phyloP scores from a whole-genome alignment of 1,140 invertebrate genomes.

The Drosophila virilis region DNA sequence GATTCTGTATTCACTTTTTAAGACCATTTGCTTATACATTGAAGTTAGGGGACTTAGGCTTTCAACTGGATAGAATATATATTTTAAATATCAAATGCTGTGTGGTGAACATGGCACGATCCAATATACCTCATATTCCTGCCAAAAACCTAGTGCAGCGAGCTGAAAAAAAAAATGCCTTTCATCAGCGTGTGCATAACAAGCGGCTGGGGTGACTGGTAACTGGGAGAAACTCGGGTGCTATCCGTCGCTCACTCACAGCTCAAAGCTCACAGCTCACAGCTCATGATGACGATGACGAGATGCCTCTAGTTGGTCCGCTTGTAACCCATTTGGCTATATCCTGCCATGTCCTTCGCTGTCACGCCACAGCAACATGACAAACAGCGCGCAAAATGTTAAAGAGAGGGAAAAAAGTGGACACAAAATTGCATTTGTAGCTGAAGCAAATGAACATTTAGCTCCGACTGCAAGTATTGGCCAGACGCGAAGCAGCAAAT shows the following conservation, averaged over 20 bases:
- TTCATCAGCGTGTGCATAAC: conserved; percentile 79
- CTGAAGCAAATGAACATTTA: conserved; percentile 43
- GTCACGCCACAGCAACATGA: conserved; percentile 72
- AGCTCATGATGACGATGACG: conserved; percentile 26
- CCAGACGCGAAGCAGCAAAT: conserved; percentile 38
- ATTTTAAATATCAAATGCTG: too few species aligned
- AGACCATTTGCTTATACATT: too few species aligned
- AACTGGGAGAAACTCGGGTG: conserved; percentile 48
- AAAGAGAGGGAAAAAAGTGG: conserved; percentile 3
- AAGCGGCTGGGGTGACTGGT: conserved; percentile 60
- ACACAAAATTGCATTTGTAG: conserved; percentile 51
- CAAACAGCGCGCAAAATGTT: conserved; percentile 65
- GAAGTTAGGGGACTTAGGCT: too few species aligned
- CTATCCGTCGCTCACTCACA: conserved; percentile 60
- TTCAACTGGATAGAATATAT: too few species aligned
- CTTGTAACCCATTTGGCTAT: conserved; percentile 64
- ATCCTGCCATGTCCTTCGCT: conserved; percentile 55
- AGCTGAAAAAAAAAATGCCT: conserved; percentile 46
- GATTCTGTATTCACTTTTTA: too few species aligned
- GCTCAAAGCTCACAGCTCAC: conserved; percentile 8
- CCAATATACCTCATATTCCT: neutral
- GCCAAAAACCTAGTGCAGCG: neutral
- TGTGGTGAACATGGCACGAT: too few species aligned
- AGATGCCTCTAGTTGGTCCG: conserved; percentile 29
- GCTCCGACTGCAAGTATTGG: conserved; percentile 8